Evolutionary conservation across 2,113 vertebrate species (phyloP).

Genomic region (Anser brachyrhynchus): DNA sequence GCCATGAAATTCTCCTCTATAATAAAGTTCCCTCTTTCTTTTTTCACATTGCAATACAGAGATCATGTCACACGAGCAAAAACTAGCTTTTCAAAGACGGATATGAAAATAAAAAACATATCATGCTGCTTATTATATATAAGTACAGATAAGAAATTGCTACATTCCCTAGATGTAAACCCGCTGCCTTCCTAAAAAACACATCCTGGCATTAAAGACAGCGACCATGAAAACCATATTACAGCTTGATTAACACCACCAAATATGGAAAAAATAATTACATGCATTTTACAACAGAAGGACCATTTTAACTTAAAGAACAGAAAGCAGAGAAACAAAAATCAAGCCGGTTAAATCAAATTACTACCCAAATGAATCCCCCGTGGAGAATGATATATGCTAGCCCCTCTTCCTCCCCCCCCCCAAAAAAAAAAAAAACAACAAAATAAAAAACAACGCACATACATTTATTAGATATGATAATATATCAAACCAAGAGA

Average conservation of each 20-base stretch:
- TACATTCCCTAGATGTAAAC: constrained; percentile 1
- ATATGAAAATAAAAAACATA: constrained; percentile 40
- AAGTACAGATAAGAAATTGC: constrained; percentile 43
- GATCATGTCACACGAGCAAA: neutral
- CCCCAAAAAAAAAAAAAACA: no score
- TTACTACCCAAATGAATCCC: neutral
- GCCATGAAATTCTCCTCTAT: constrained; percentile 13
- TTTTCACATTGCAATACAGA: neutral
- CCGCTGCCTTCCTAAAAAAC: neutral
- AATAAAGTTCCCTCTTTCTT: neutral
- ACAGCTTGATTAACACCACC: neutral
- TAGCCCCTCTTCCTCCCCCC: neutral
- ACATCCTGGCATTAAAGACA: neutral
- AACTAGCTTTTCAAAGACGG: constrained; percentile 27
- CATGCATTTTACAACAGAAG: neutral
- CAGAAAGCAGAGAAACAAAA: neutral
- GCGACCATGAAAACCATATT: neutral
- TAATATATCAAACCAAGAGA: neutral
- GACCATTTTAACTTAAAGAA: neutral
- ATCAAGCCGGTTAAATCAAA: neutral
- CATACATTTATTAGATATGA: neutral
- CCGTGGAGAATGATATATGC: neutral
- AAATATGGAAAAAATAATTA: neutral
- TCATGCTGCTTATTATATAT: constrained; percentile 40
- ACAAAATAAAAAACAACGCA: neutral